Evolutionary conservation across 2,113 vertebrate genomes (phyloP).

Genomic region (Cricetomys ansorgei): DNA sequence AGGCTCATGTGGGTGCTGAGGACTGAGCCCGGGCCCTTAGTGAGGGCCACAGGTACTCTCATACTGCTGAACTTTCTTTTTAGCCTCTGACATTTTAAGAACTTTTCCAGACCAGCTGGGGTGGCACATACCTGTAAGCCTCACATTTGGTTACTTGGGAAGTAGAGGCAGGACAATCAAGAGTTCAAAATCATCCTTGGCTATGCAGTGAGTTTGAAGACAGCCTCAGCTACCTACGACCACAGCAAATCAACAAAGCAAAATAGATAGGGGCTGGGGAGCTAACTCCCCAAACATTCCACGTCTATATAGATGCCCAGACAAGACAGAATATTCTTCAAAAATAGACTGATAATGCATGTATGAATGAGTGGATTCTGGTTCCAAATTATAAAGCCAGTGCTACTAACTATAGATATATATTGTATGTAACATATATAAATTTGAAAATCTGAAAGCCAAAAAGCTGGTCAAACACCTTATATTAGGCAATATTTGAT

Average conservation of each 20-base stretch:
- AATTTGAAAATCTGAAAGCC: conserved; percentile 18
- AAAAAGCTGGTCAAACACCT: not conserved
- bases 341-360: conserved; percentile 17
- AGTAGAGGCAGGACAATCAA: not conserved
- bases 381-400: conserved; percentile 40
- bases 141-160: not conserved
- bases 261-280: no score
- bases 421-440: not conserved
- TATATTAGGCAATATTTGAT: not conserved
- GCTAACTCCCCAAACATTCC: not conserved
- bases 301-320: not conserved
- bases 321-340: conserved; percentile 40
- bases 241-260: not conserved
- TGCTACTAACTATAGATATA: conserved; percentile 16
- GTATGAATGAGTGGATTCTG: not conserved
- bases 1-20: not conserved
- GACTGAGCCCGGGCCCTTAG: not conserved
- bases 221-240: not conserved
- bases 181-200: not conserved
- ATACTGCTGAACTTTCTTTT: not conserved
- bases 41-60: not conserved
- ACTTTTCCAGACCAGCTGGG: not conserved
- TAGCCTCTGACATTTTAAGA: not conserved
- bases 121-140: not conserved
- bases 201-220: not conserved